A percentile compares a stretch with the other conserved stretches of the same genome.
These are phyloP conservation scores for Lemur catta DNA, from an alignment of 2,797 vertebrate species.

Conservation along the genomic window DNA sequence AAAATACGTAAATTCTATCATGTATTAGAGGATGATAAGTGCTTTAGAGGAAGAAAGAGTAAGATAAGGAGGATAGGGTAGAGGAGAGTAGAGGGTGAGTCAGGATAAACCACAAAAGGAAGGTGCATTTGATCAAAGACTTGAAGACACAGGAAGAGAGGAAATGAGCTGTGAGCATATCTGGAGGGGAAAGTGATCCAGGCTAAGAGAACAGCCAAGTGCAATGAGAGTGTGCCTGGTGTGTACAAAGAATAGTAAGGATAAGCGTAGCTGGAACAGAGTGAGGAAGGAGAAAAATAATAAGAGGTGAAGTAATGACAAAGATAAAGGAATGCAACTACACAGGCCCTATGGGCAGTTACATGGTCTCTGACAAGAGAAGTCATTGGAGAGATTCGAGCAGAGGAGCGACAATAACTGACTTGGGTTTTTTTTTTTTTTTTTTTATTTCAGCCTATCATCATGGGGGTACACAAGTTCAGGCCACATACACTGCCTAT, in stretches of 20 bases:
- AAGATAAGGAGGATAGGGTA: not conserved
- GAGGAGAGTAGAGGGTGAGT: accelerated
- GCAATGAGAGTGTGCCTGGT: not conserved
- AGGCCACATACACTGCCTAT: no score
- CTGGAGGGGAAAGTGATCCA: not conserved
- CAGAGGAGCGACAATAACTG: not conserved
- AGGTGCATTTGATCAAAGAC: not conserved
- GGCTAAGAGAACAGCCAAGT: not conserved
- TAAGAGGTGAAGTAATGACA: not conserved
- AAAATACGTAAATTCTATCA: not conserved
- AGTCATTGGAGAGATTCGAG: not conserved
- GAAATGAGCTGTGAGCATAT: not conserved
- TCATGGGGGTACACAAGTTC: no score
- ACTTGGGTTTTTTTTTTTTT: not conserved
- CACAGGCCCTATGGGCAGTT: not conserved
- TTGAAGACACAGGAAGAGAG: not conserved
- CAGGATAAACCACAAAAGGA: not conserved
- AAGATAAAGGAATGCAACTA: not conserved
- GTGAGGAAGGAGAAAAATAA: not conserved
- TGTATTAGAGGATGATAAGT: not conserved
- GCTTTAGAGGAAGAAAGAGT: not conserved
- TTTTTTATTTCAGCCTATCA: no score
- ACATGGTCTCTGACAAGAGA: not conserved
- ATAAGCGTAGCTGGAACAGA: not conserved
- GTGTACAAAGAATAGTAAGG: not conserved